Conservation (phyloP, 2,797 vertebrate genomes). For the Chelon auratus region DNA sequence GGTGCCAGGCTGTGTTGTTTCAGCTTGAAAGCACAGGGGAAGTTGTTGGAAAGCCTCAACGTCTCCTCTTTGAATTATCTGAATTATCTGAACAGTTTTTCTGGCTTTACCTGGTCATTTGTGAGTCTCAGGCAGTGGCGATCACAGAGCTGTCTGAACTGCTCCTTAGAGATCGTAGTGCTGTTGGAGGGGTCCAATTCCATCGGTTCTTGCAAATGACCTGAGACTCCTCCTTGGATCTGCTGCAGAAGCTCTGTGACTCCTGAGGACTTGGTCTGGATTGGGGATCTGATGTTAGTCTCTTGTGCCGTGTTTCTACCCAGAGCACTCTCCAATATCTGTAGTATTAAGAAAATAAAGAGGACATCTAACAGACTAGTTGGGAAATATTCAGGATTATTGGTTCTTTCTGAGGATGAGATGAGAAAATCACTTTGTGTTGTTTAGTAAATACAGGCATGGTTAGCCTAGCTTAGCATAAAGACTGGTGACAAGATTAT, state of each 20-base stretch:
- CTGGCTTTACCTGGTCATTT: constrained; percentile 79
- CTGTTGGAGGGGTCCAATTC: constrained; percentile 69
- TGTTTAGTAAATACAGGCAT: background rate
- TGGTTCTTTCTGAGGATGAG: background rate
- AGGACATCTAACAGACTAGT: background rate
- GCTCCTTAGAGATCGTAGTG: constrained; percentile 66
- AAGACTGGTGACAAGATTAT: background rate
- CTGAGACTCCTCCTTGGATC: constrained; percentile 50
- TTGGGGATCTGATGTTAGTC: constrained; percentile 58
- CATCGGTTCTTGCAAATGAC: constrained; percentile 68
- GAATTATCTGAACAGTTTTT: background rate
- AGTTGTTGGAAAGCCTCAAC: constrained; percentile 38
- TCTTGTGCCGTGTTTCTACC: constrained; percentile 59
- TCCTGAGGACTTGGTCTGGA: constrained; percentile 42
- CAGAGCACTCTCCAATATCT: background rate
- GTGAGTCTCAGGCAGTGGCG: constrained; percentile 77
- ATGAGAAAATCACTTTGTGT: background rate
- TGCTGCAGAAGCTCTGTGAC: constrained; percentile 51
- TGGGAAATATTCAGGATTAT: background rate
- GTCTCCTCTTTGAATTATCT: constrained; percentile 20
- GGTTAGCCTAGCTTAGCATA: background rate
- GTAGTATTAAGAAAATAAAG: background rate
- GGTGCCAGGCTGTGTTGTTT: constrained; percentile 46
- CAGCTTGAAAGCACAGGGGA: constrained; percentile 48
- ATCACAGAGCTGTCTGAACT: constrained; percentile 79